Base-by-base conservation (phyloP, 1,140 invertebrate genomes). In the Coelopa frigida region DNA sequence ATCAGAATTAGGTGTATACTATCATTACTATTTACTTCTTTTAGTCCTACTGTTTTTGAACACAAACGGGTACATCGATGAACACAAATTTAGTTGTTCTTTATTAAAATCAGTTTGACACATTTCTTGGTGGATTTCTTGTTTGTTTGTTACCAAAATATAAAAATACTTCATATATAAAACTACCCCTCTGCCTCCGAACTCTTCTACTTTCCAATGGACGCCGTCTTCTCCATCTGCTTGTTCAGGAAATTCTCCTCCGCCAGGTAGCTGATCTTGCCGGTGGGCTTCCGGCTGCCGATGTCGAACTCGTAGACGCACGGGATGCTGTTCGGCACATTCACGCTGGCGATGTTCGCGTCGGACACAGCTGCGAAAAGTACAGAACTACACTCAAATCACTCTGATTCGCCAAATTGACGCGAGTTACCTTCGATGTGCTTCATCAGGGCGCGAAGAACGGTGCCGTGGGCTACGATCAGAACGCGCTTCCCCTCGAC, bases 261-360 rank as follows among this genome's bases (percentile, higher is more conserved):
- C 6, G 81, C 82, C 14, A 84, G 64, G 54, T 83, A 84, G 54
- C 77, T 73, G 54, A 74, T 71, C 26, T 73, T 73, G 7, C 73
- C 75, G 4, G 81, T 54, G 14, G 79, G 78, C 35, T 75, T 73
- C 27, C 83, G 62, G 27, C 76, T 61, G 18, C 58, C 53, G 18
- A 74, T 72, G 56, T 84, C 76, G 39, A 85, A 68, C 50, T 80
- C 75, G 58, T 84, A 85, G 3, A 81, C 75, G 47, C 85, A 77
- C 4, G 83, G 83, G 50, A 85, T 83, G 35, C 81, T 82, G 51
- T 82, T 85, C 6, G 83, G 83, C n/a, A 85, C 73, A 67, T 86
- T 85, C 3, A 85, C 69, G 39, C 72, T 75, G 62, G 79, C 75
- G 29, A 85, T 84, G 23, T 74, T 75, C 43, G 76, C 72, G 52